Evolutionary conservation across 2,888 invertebrate species (phyloP).

Genomic region (Drosophila subsilvestris): DNA sequence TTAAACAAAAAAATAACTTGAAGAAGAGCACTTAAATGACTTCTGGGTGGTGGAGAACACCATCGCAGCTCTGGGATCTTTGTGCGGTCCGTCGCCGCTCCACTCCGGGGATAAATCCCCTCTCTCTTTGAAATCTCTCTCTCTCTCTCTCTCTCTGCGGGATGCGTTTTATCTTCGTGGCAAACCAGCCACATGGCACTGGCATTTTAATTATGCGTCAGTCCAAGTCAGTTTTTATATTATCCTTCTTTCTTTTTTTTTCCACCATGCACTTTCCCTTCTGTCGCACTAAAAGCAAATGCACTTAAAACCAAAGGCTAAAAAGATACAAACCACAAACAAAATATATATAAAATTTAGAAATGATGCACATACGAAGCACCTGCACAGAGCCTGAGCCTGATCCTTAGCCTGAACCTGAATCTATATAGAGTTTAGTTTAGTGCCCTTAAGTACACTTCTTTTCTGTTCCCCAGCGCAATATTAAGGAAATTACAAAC

Average conservation of each 20-base stretch:
- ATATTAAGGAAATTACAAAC: slow-evolving; percentile 48
- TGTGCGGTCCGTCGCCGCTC: background rate
- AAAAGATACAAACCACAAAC: slow-evolving; percentile 23
- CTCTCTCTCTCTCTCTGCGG: slow-evolving; percentile 20
- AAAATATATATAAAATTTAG: background rate
- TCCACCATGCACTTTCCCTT: slow-evolving; percentile 10
- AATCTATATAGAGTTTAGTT: slow-evolving; percentile 37
- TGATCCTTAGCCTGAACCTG: slow-evolving; percentile 11
- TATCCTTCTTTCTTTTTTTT: slow-evolving; percentile 11
- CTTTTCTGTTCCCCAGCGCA: slow-evolving; percentile 33
- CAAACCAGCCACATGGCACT: slow-evolving; percentile 68
- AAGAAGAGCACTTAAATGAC: slow-evolving; percentile 66
- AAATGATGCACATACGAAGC: slow-evolving; percentile 65
- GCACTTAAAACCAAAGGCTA: slow-evolving; percentile 56
- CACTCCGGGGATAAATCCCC: background rate
- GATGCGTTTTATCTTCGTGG: slow-evolving; percentile 64
- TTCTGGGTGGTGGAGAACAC: slow-evolving; percentile 44
- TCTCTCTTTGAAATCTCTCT: background rate
- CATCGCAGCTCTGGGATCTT: slow-evolving; percentile 7
- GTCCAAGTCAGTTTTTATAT: slow-evolving; percentile 53
- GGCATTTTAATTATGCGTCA: slow-evolving; percentile 76
- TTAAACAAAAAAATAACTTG: slow-evolving; percentile 62
- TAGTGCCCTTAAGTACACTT: slow-evolving; percentile 52
- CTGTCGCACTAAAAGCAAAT: slow-evolving; percentile 68
- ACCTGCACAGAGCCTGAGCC: slow-evolving; percentile 40